These are phyloP conservation scores for Paguma larvata DNA, from an alignment of 2,797 vertebrate species.

Conservation along the genomic window DNA sequence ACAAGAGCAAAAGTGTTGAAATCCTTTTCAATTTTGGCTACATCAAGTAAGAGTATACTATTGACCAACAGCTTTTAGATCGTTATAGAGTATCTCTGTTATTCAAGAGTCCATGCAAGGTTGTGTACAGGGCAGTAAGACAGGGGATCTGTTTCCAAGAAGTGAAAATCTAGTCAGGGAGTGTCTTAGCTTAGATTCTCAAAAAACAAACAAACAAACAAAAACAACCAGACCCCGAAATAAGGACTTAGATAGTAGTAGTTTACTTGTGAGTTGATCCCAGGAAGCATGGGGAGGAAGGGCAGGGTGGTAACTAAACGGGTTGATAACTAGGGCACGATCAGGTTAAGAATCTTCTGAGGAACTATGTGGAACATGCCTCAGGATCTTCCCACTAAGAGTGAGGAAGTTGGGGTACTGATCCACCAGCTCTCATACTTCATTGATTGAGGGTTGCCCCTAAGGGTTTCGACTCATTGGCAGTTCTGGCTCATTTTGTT, in stretches of 20 bases:
- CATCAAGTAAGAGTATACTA: neutral
- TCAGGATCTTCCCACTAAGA: neutral
- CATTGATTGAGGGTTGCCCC: neutral
- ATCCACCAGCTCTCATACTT: neutral
- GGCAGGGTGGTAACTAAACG: neutral
- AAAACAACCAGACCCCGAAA: neutral
- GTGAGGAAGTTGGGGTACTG: neutral
- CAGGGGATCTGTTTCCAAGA: neutral
- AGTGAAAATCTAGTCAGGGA: neutral
- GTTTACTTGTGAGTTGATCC: neutral
- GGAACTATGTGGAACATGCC: no score
- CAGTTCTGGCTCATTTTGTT: neutral
- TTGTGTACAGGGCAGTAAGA: neutral
- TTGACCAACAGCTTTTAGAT: neutral
- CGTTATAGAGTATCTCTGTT: neutral
- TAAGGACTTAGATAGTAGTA: neutral
- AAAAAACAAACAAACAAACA: neutral
- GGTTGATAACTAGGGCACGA: neutral
- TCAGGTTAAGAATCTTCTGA: neutral
- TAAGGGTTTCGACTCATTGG: neutral
- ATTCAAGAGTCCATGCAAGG: neutral
- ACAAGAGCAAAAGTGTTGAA: neutral
- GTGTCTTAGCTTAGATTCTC: neutral
- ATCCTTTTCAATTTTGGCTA: neutral
- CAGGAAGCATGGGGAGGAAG: neutral